A percentile compares a stretch with the other conserved stretches of the same genome.
phyloP scores from a whole-genome alignment of 2,797 vertebrate species.

The Poecilia wingei region DNA sequence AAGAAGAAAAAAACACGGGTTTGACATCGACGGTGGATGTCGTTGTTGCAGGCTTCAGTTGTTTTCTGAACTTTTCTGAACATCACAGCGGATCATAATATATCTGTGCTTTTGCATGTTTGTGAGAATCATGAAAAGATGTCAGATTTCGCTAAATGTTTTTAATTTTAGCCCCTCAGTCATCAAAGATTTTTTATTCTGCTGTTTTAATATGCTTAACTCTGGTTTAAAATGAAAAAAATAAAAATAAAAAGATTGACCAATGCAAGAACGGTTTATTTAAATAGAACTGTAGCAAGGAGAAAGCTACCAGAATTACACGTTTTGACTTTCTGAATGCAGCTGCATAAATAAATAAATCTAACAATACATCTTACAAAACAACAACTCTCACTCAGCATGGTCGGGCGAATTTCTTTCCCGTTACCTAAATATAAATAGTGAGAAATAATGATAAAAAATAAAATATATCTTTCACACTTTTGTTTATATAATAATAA shows the following conservation, averaged over 20 bases:
- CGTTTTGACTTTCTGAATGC: not conserved
- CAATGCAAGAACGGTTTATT: not conserved
- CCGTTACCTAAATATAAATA: not conserved
- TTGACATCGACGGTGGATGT: slow-evolving; percentile 45
- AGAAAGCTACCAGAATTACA: not conserved
- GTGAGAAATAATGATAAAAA: not conserved
- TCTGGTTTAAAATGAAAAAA: not conserved
- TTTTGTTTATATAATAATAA: not conserved
- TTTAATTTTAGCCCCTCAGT: not conserved
- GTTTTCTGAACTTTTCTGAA: slow-evolving; percentile 44
- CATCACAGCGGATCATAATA: not conserved
- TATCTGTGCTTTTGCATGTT: not conserved
- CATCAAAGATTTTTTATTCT: not conserved
- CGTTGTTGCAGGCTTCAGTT: slow-evolving; percentile 21
- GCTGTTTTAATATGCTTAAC: not conserved
- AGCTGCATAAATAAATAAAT: not conserved
- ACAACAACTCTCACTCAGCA: not conserved
- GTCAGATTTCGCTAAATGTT: not conserved
- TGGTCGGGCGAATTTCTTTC: not conserved
- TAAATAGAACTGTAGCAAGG: not conserved
- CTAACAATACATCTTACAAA: not conserved
- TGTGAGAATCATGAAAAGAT: not conserved
- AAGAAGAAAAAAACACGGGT: slow-evolving; percentile 24
- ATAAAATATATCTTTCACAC: not conserved
- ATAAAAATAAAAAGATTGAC: not conserved